Conservation (phyloP, 1,140 invertebrate genomes). For the Reticulitermes speratus region DNA sequence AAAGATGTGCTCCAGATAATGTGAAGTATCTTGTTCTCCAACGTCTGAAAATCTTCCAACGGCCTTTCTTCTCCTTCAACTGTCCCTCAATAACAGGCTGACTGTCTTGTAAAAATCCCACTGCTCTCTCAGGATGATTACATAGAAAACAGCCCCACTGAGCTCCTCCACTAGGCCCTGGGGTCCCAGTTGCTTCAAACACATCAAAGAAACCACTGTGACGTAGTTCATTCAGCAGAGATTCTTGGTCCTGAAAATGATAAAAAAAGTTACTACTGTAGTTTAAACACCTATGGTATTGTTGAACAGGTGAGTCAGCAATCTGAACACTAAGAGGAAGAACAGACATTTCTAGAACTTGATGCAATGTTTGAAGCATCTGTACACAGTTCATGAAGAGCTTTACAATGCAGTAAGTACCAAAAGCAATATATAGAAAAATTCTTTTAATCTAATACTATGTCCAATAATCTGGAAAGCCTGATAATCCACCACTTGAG, state of each 20-base stretch:
- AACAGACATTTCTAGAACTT: too few species aligned
- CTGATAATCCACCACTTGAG: too few species aligned
- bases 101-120: conserved; percentile 73
- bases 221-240: conserved; percentile 80
- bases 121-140: conserved; percentile 84
- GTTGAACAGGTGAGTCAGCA: too few species aligned
- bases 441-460: too few species aligned
- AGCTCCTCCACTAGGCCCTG: conserved; percentile 44
- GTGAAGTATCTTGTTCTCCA: conserved; percentile 94
- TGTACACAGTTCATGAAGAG: too few species aligned
- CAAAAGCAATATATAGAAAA: too few species aligned
- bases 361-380: too few species aligned
- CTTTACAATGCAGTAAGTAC: too few species aligned
- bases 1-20: conserved; percentile 84
- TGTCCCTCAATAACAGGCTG: conserved; percentile 84
- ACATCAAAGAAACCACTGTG: conserved; percentile 88
- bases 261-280: conserved; percentile 34
- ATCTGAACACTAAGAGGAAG: too few species aligned
- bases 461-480: too few species aligned
- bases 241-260: conserved; percentile 73
- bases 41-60: conserved; percentile 84
- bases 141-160: conserved; percentile 88
- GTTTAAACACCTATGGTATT: too few species aligned
- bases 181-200: conserved; percentile 67
- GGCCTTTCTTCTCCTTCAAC: conserved; percentile 92